Percentiles rank a stretch among this genome's conserved stretches.
Evolutionary conservation across 2,113 vertebrate genomes (phyloP).

Genomic region (Saimiri boliviensis): DNA sequence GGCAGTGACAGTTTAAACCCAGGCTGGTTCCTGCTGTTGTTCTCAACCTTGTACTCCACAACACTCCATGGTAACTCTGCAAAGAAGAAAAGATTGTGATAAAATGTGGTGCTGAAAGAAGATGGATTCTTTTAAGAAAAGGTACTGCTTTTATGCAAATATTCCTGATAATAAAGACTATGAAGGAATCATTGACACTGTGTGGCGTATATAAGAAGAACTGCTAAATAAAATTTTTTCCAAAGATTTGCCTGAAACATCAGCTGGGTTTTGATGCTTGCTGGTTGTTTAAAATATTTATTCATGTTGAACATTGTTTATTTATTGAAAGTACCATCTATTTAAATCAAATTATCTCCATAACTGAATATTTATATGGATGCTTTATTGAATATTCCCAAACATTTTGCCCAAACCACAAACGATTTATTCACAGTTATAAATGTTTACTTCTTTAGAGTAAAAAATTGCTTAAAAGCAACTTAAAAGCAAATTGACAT

Average conservation of each 20-base stretch:
- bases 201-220: conserved; percentile 49
- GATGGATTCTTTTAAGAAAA: background rate
- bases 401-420: conserved; percentile 78
- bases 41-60: too few relatives aligned
- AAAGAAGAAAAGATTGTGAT: background rate
- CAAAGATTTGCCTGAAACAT: conserved; percentile 72
- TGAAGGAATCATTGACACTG: conserved; percentile 35
- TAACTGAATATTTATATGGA: conserved; percentile 86
- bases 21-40: background rate
- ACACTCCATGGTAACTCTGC: accelerated
- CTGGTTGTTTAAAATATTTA: conserved; percentile 70
- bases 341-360: conserved; percentile 84
- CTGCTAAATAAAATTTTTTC: conserved; percentile 75
- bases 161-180: background rate
- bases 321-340: conserved; percentile 83
- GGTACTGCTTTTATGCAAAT: conserved; percentile 19
- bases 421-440: conserved; percentile 82
- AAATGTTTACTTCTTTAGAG: conserved; percentile 83
- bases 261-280: conserved; percentile 63
- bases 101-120: background rate
- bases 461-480: conserved; percentile 81
- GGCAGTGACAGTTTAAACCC: background rate
- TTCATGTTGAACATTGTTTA: conserved; percentile 81
- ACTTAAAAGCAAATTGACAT: conserved; percentile 74
- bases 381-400: conserved; percentile 81